Evolutionary conservation across 2,797 vertebrate species (phyloP).

Genomic region (Syndactyla subalaris): DNA sequence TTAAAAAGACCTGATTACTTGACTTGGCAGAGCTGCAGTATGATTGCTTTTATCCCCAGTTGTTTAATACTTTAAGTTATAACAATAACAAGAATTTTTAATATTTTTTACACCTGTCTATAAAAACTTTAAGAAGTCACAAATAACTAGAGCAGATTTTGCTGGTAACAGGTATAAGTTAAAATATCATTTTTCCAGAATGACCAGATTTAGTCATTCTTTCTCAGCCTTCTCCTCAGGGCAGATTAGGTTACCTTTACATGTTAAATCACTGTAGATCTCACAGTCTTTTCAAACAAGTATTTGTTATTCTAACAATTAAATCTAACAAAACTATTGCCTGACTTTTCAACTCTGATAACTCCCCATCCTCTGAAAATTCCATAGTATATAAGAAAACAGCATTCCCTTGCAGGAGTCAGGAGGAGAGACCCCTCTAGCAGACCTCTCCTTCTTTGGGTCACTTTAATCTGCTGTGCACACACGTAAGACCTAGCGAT

Average conservation of each 20-base stretch:
- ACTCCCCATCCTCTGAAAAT: neutral
- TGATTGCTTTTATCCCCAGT: neutral
- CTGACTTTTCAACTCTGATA: neutral
- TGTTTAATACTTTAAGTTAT: neutral
- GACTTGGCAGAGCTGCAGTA: neutral
- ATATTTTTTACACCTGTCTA: neutral
- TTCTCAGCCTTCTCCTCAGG: neutral
- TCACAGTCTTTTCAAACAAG: neutral
- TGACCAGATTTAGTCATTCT: neutral
- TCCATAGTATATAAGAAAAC: accelerated
- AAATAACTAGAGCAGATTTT: neutral
- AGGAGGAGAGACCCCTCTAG: neutral
- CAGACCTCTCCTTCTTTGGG: neutral
- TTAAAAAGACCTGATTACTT: neutral
- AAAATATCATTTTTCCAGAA: neutral
- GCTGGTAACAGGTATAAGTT: neutral
- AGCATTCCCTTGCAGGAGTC: neutral
- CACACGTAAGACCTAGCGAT: neutral
- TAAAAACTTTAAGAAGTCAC: neutral
- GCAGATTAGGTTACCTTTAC: neutral
- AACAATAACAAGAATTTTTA: neutral
- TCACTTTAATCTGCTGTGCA: neutral
- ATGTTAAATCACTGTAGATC: neutral
- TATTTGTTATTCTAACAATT: neutral
- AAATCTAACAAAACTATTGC: neutral